These are phyloP conservation scores for Chloroclystis v-ata DNA, from an alignment of 2,888 invertebrate genomes.

Conservation along the genomic window DNA sequence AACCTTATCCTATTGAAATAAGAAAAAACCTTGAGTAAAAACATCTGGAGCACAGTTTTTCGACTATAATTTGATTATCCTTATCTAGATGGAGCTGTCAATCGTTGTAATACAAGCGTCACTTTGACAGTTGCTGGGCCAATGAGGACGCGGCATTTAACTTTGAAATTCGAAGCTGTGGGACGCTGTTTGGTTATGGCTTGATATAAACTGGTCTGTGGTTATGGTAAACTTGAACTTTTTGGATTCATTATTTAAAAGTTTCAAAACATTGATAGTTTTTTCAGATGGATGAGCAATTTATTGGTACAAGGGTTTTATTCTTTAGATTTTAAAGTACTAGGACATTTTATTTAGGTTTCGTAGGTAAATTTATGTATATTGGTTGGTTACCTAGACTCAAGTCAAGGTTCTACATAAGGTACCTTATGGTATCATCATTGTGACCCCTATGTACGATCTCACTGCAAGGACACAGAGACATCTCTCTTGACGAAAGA, in stretches of 20 bases:
- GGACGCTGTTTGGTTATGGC: neutral
- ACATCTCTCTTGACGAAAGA: too few relatives aligned
- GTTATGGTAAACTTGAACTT: neutral
- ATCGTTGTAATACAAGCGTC: constrained; percentile 58
- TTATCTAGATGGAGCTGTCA: constrained; percentile 72
- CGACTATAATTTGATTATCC: constrained; percentile 61
- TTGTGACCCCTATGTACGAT: too few relatives aligned
- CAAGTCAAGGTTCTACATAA: too few relatives aligned
- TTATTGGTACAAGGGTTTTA: too few relatives aligned
- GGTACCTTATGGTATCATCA: too few relatives aligned
- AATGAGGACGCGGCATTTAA: constrained; percentile 35
- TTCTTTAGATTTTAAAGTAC: too few relatives aligned
- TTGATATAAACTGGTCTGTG: neutral
- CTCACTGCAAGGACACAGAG: too few relatives aligned
- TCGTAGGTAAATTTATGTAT: too few relatives aligned
- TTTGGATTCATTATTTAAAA: neutral
- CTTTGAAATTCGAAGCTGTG: constrained; percentile 23
- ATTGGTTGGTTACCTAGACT: too few relatives aligned
- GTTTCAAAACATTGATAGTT: too few relatives aligned
- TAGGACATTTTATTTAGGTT: too few relatives aligned
- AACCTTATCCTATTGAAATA: constrained; percentile 1
- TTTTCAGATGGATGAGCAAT: too few relatives aligned
- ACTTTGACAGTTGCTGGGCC: constrained; percentile 50
- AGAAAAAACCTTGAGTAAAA: constrained; percentile 11
- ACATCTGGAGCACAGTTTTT: constrained; percentile 21